These are phyloP conservation scores for Dione vanillae DNA, from an alignment of 2,888 invertebrate genomes.

Conservation along the genomic window DNA sequence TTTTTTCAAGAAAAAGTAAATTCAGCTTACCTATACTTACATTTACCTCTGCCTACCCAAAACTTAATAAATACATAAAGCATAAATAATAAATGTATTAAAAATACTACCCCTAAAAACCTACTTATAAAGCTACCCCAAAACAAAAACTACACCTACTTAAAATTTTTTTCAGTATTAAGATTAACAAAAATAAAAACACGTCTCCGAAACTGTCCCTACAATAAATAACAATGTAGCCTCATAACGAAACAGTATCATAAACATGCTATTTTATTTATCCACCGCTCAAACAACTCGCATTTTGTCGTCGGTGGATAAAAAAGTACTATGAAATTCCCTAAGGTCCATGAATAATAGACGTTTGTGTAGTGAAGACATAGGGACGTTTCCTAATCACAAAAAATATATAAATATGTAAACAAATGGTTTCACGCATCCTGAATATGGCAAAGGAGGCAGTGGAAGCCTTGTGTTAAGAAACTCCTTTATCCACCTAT, in stretches of 20 bases:
- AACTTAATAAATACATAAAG: no score
- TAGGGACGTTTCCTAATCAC: background rate
- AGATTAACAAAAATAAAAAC: background rate
- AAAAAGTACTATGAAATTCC: conserved; percentile 24
- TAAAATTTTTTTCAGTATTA: background rate
- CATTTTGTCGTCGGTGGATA: conserved; percentile 18
- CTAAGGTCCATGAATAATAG: conserved; percentile 27
- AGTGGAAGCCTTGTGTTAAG: background rate
- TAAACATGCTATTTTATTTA: conserved; percentile 24
- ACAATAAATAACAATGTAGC: conserved; percentile 7
- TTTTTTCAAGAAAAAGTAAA: no score
- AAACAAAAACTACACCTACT: no score
- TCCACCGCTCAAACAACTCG: conserved; percentile 25
- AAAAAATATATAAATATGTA: background rate
- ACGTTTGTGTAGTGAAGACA: conserved; percentile 18
- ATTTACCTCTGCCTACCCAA: no score
- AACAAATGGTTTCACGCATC: background rate
- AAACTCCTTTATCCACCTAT: background rate
- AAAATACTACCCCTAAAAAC: no score
- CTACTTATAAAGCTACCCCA: no score
- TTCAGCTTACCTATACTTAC: no score
- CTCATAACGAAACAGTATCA: conserved; percentile 18
- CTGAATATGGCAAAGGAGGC: background rate
- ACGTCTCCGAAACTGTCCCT: background rate
- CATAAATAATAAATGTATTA: no score